These are phyloP conservation scores for Pseudolaguvia tuberculata DNA, from an alignment of 2,113 vertebrate genomes.

Conservation along the genomic window DNA sequence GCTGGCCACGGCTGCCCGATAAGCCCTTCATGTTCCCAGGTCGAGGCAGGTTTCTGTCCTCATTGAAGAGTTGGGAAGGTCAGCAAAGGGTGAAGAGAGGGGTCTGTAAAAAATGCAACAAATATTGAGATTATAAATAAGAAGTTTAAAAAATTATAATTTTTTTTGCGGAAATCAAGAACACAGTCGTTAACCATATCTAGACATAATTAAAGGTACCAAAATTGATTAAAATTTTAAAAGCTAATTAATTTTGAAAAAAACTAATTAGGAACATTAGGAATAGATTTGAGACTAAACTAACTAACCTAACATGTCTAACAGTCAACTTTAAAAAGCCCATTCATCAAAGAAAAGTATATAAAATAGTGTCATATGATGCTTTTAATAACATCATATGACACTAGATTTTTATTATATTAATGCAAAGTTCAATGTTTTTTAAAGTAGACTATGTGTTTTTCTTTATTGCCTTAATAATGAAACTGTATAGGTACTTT, in stretches of 20 bases:
- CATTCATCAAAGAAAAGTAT: background rate
- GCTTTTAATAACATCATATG: background rate
- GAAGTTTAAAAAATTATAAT: too few relatives aligned
- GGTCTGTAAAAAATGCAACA: slow-evolving; percentile 72
- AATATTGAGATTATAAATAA: slow-evolving; percentile 52
- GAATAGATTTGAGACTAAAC: too few relatives aligned
- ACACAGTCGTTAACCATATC: too few relatives aligned
- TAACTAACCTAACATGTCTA: background rate
- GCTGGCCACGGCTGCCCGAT: slow-evolving; percentile 82
- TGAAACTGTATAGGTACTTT: too few relatives aligned
- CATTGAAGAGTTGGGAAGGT: slow-evolving; percentile 84
- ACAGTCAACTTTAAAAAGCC: background rate
- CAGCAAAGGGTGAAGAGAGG: slow-evolving; percentile 85
- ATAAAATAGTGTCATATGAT: background rate
- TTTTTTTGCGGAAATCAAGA: too few relatives aligned
- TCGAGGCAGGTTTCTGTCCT: slow-evolving; percentile 83
- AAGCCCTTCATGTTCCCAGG: slow-evolving; percentile 97
- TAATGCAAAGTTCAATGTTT: background rate
- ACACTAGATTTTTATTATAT: background rate
- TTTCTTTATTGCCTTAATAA: background rate
- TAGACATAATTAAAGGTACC: background rate
- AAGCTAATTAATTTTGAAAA: background rate
- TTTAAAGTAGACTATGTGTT: background rate
- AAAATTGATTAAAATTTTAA: background rate
- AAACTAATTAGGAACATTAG: too few relatives aligned